These are phyloP conservation scores for Darevskia nairensis DNA, from an alignment of 2,797 vertebrate genomes.

Conservation along the genomic window DNA sequence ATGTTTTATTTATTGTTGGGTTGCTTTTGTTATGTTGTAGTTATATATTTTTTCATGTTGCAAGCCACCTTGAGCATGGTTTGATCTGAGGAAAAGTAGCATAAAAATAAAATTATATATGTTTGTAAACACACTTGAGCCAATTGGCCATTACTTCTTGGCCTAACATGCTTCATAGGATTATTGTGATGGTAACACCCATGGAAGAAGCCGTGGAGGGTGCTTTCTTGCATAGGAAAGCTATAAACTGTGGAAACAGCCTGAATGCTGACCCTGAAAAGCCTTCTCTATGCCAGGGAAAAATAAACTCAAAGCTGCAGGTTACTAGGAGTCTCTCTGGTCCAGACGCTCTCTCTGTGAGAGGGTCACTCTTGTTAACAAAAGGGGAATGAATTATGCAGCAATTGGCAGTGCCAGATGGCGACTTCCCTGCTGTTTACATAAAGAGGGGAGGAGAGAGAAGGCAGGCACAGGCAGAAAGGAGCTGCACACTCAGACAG, in stretches of 20 bases:
- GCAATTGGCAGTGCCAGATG: constrained; percentile 69
- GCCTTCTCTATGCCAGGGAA: neutral
- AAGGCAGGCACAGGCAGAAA: constrained; percentile 20
- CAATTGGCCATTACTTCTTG: neutral
- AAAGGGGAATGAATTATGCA: constrained; percentile 70
- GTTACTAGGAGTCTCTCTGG: constrained; percentile 51
- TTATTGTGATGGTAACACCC: neutral
- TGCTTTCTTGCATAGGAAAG: neutral
- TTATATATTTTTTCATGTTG: no score
- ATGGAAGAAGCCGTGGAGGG: neutral
- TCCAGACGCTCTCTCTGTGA: constrained; percentile 20
- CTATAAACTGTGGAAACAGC: neutral
- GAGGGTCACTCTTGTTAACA: constrained; percentile 62
- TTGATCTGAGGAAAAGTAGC: no score
- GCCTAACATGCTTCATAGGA: neutral
- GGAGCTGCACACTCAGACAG: neutral
- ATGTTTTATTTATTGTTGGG: no score
- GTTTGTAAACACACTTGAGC: no score
- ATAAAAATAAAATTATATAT: no score
- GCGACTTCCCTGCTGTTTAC: constrained; percentile 50
- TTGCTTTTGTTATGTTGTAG: no score
- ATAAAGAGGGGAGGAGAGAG: constrained; percentile 17
- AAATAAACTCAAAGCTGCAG: neutral
- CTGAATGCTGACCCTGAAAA: constrained; percentile 16
- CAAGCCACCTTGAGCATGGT: no score